These are phyloP conservation scores for Camponotus vicinus DNA, from an alignment of 1,140 invertebrate genomes.

Conservation along the genomic window DNA sequence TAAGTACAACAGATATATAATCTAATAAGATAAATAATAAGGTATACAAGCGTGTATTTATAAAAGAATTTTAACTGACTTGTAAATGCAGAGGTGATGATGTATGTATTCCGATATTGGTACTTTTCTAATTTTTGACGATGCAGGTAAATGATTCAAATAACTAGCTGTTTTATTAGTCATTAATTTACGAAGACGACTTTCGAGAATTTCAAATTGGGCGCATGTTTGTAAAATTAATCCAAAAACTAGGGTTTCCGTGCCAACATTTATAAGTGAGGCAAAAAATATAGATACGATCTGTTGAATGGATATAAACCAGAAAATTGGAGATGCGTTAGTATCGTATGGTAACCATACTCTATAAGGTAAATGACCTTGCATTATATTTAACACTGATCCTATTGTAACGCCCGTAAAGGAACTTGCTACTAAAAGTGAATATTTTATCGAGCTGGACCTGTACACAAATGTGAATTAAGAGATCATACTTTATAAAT, in stretches of 20 bases:
- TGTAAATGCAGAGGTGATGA: slow-evolving; percentile 31
- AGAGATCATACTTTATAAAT: too few species aligned
- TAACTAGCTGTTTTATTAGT: not conserved
- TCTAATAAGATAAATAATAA: too few species aligned
- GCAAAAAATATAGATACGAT: not conserved
- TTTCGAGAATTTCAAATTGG: slow-evolving; percentile 64
- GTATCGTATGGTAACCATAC: slow-evolving; percentile 61
- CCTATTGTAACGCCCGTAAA: not conserved
- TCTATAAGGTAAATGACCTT: slow-evolving; percentile 34
- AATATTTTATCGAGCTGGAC: slow-evolving; percentile 1
- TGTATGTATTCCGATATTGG: not conserved
- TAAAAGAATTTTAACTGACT: not conserved
- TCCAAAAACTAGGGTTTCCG: slow-evolving; percentile 62
- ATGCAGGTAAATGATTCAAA: too few species aligned
- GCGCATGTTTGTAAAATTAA: slow-evolving; percentile 61
- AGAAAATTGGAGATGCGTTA: slow-evolving; percentile 2
- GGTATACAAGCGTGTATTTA: too few species aligned
- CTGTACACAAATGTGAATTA: slow-evolving; percentile 9
- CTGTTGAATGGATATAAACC: slow-evolving; percentile 44
- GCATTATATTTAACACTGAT: slow-evolving; percentile 13
- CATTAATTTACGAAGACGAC: slow-evolving; percentile 47
- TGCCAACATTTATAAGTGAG: slow-evolving; percentile 19
- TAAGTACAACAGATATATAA: too few species aligned
- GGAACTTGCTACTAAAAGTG: not conserved
- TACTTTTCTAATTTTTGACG: too few species aligned